These are phyloP conservation scores for Chlamydotis undulata DNA, from an alignment of 2,113 vertebrate genomes.

Conservation along the genomic window DNA sequence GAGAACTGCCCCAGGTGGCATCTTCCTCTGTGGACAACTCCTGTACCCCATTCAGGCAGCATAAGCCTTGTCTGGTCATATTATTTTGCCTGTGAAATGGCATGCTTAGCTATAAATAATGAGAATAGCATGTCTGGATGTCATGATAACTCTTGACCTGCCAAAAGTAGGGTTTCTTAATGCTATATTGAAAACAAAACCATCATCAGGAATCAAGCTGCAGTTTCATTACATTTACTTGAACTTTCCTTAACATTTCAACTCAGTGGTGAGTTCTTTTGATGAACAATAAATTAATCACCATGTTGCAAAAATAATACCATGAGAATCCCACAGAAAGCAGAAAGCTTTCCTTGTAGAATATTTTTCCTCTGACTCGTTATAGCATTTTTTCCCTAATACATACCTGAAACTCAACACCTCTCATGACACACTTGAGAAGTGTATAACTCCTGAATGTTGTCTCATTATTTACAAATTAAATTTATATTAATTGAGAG, in stretches of 20 bases:
- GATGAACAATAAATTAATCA: background rate
- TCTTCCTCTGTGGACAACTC: background rate
- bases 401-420: background rate
- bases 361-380: constrained; percentile 14
- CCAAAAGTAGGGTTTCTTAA: background rate
- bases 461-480: background rate
- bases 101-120: background rate
- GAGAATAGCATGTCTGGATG: background rate
- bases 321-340: background rate
- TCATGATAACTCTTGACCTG: background rate
- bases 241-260: background rate
- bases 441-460: background rate
- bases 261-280: background rate
- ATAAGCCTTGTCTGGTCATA: background rate
- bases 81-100: background rate
- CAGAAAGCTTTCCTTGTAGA: background rate
- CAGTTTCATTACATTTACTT: background rate
- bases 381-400: background rate
- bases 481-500: constrained; percentile 30
- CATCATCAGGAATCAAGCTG: background rate
- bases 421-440: background rate
- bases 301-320: background rate
- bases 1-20: background rate
- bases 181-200: background rate
- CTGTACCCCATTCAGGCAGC: background rate